phyloP scores from a whole-genome alignment of 2,113 vertebrate genomes.

The Shinisaurus crocodilurus region DNA sequence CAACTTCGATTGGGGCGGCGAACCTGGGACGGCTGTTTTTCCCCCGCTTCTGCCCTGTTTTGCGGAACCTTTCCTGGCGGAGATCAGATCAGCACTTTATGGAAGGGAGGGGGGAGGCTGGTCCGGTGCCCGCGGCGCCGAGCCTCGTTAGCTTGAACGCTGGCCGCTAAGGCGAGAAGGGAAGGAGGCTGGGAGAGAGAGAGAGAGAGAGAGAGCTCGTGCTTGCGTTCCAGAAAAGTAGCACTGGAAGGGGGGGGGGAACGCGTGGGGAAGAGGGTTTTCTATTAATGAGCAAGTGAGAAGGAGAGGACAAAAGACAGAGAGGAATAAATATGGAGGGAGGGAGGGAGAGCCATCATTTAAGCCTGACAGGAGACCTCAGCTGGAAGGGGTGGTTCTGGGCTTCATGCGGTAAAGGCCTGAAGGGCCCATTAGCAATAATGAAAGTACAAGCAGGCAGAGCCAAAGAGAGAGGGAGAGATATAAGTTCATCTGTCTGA shows the following conservation, averaged over 20 bases:
- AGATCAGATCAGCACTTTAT: not conserved
- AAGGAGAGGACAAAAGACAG: not conserved
- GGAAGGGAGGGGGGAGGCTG: too few relatives aligned
- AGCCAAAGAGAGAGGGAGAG: not conserved
- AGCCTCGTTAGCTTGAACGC: not conserved
- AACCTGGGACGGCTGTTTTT: not conserved
- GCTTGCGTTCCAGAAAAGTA: not conserved
- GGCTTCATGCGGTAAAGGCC: not conserved
- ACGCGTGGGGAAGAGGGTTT: not conserved
- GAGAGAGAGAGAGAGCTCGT: not conserved
- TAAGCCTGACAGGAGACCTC: not conserved
- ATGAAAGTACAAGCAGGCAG: not conserved
- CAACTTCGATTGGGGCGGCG: too few relatives aligned
- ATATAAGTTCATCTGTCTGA: not conserved
- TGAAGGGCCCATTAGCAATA: constrained; percentile 14
- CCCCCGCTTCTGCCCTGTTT: too few relatives aligned
- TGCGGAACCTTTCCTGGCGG: not conserved
- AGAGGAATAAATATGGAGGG: not conserved
- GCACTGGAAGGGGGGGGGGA: not conserved
- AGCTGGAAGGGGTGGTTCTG: not conserved
- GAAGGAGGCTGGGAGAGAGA: not conserved
- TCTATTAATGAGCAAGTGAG: not conserved
- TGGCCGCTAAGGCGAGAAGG: not conserved
- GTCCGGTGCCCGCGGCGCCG: too few relatives aligned
- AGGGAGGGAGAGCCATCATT: not conserved